Evolutionary conservation across 2,888 invertebrate species (phyloP), one percentile per base, ranked within the genome.

Genomic region (Eupithecia insigniata): DNA sequence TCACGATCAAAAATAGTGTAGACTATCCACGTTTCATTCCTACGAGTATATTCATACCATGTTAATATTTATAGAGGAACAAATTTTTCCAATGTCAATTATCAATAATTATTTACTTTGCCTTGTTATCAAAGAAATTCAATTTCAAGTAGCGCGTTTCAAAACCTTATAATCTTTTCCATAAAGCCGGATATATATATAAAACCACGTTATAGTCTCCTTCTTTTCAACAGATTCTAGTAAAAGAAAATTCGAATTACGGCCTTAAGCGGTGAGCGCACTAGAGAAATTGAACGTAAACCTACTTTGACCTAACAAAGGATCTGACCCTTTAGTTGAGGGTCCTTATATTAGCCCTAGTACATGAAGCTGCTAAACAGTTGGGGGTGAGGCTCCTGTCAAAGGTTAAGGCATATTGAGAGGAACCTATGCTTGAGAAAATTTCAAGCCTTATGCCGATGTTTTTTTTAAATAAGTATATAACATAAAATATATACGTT

Each of bases 291-390:
- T 80, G 82, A 83, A 85, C 81, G 82, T 84, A 87, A 86, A 85
- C 81, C 79, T 80, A 79, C 80, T 81, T 76, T 72, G 74, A 71
- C 76, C 76, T 61, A 75, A 84, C 83, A 85, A 84, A 85, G 82
- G 78, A 76, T 76, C 76, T 76, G 80, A 82, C 85, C 84, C 87
- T 85, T 81, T 79, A 77, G 73, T 78, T 79, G 81, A 86, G 84
- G 76, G 76, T 65, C 83, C 85, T 85, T 82, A 82, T 77, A 84
- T 83, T 84, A 82, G 82, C 83, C 82, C 81, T 85, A 85, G 80
- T 80, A 77, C 80, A 86, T 85, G 87, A 85, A 89, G 88, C 89
- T 89, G 89, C 82, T 83, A 88, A 90, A 87, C 87, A 85, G 86
- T 87, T 85, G 84, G 84, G 85, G 83, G 82, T 78, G 66, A 69